phyloP scores from a whole-genome alignment of 2,113 vertebrate genomes.

The Heteronetta atricapilla region DNA sequence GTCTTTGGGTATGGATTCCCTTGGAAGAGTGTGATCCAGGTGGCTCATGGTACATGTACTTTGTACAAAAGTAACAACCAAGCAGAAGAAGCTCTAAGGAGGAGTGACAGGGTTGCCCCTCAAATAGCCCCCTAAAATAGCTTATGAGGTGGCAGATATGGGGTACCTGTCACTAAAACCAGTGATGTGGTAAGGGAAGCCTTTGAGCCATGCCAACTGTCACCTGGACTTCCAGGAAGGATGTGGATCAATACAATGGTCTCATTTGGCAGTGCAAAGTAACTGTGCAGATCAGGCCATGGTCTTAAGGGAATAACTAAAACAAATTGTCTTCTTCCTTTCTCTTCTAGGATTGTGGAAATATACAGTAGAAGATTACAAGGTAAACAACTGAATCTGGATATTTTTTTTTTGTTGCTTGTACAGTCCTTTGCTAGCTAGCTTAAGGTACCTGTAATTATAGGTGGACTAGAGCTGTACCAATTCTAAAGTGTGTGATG shows the following conservation, averaged over 20 bases:
- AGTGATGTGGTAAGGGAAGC: not conserved
- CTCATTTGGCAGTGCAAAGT: not conserved
- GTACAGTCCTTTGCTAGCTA: not conserved
- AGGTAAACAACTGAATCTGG: constrained; percentile 76
- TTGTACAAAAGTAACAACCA: not conserved
- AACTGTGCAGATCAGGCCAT: not conserved
- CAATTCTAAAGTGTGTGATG: not conserved
- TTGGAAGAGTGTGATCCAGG: accelerated
- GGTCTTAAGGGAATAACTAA: not conserved
- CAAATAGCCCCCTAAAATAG: not conserved
- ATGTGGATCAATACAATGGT: accelerated
- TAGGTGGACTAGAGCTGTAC: not conserved
- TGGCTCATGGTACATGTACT: not conserved
- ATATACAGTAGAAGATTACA: constrained; percentile 97
- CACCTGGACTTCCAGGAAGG: not conserved
- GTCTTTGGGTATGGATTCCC: not conserved
- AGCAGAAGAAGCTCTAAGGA: not conserved
- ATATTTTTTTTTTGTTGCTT: not conserved
- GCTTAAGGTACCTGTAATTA: not conserved
- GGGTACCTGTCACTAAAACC: not conserved
- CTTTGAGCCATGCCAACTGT: not conserved
- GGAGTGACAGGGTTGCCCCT: not conserved
- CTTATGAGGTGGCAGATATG: not conserved
- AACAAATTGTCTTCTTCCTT: not conserved
- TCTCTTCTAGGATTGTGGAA: constrained; percentile 91